These are phyloP conservation scores for Erethizon dorsatum DNA, from an alignment of 2,797 vertebrate species.

Conservation along the genomic window DNA sequence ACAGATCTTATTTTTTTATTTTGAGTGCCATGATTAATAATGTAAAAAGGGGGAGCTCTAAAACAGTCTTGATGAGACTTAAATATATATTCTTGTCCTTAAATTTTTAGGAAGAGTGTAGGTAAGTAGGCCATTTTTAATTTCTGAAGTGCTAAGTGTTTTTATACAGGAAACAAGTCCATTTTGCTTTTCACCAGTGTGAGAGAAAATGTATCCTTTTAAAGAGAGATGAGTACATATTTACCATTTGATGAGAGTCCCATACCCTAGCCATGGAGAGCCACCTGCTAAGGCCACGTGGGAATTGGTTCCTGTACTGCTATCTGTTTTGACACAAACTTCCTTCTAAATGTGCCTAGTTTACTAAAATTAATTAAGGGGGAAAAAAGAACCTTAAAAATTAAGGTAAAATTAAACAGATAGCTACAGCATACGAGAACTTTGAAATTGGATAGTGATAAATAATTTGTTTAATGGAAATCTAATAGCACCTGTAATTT, in stretches of 20 bases:
- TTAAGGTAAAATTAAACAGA: slow-evolving; percentile 84
- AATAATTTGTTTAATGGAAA: slow-evolving; percentile 81
- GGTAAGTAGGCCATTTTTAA: slow-evolving; percentile 76
- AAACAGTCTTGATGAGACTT: slow-evolving; percentile 83
- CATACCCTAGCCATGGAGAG: slow-evolving; percentile 66
- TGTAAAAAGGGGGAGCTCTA: slow-evolving; percentile 68
- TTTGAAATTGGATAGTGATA: slow-evolving; percentile 80
- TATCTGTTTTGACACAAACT: slow-evolving; percentile 83
- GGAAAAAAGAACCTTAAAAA: neutral
- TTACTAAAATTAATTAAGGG: slow-evolving; percentile 57
- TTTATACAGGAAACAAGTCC: slow-evolving; percentile 86
- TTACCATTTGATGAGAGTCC: slow-evolving; percentile 60
- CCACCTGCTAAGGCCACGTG: slow-evolving; percentile 76
- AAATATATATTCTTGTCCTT: slow-evolving; percentile 86
- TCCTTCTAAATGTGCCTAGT: slow-evolving; percentile 89
- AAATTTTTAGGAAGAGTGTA: slow-evolving; percentile 84
- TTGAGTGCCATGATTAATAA: slow-evolving; percentile 86
- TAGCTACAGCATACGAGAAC: slow-evolving; percentile 78
- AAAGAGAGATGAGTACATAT: slow-evolving; percentile 70
- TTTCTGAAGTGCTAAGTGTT: slow-evolving; percentile 86
- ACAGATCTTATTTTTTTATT: slow-evolving; percentile 90
- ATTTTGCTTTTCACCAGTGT: slow-evolving; percentile 82
- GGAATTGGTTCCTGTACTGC: slow-evolving; percentile 82
- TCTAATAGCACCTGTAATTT: slow-evolving; percentile 82
- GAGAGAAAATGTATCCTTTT: slow-evolving; percentile 76